Evolutionary conservation across 2,113 vertebrate genomes (phyloP), one percentile per base, ranked within the genome.

Genomic region (Coracopsis vasa): DNA sequence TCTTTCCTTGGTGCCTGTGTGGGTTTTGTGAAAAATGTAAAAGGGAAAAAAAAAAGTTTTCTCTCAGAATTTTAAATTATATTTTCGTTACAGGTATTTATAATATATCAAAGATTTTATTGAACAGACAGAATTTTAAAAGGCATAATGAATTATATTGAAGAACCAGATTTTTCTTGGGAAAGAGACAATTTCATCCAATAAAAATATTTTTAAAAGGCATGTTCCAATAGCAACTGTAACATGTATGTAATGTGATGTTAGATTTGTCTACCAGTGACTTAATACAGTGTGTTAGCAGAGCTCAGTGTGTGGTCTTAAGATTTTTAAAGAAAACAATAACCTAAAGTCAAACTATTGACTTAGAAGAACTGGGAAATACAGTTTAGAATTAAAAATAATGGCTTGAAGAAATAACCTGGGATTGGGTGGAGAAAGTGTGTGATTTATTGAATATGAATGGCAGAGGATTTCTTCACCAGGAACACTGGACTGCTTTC

Each of bases 61-160:
- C 96, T 97, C 96, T 97, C 92, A 95, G 96, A 98, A 97, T 97
- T 97, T 97, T 96, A 97, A 97, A 97, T 96, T 98, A 91, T 98
- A 98, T 98, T 98, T 98, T 98, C 97, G 45, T 98, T 98, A 98
- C 96, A 98, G 97, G 97, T 98, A 97, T 98, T 98, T 98, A 96
- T 98, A 98, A 98, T 96, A 96, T 94, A 98, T 94, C 94, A 96
- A 95, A 97, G 96, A 97, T 98, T 98, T 98, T 98, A 97, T 96
- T 95, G 96, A 97, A 96, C 95, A 94, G 94, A 94, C 74, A 96
- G 90, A 97, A 96, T 98, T 98, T 98, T 98, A 97, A 98, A 97
- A 97, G 86, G 95, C 94, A 85, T 95, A 98, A 97, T 98, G 97
- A 97, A 98, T 97, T 98, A 96, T 98, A 98, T 98, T 97, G 96